Percentiles rank a stretch among this genome's conserved stretches.
These are phyloP conservation scores for Poeciliopsis turneri DNA, from an alignment of 2,797 vertebrate species.

Conservation along the genomic window DNA sequence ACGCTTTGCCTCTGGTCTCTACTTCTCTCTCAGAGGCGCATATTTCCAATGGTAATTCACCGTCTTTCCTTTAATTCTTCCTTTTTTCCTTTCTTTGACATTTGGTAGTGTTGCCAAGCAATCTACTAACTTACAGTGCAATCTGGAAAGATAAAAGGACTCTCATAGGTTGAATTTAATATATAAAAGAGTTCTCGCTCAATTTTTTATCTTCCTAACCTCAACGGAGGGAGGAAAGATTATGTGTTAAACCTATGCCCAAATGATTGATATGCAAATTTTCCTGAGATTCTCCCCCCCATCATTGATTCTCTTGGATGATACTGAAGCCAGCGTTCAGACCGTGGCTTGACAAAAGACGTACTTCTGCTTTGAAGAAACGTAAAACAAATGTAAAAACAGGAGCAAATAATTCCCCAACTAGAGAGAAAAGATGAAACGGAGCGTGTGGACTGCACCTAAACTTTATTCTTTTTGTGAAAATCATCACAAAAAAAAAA, in stretches of 20 bases:
- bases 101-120: slow-evolving; percentile 56
- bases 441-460: too few species aligned
- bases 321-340: background rate
- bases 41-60: slow-evolving; percentile 71
- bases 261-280: background rate
- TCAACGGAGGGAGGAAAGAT: background rate
- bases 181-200: slow-evolving; percentile 1
- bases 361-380: background rate
- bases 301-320: background rate
- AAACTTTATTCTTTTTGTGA: background rate
- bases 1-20: slow-evolving; percentile 67
- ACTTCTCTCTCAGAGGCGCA: slow-evolving; percentile 64
- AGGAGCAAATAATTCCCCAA: background rate
- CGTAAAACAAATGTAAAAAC: background rate
- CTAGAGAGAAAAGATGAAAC: background rate
- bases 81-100: slow-evolving; percentile 13
- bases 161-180: slow-evolving; percentile 5
- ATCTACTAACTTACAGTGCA: slow-evolving; percentile 67
- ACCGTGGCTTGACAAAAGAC: background rate
- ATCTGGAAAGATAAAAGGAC: slow-evolving; percentile 45
- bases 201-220: background rate
- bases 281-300: background rate
- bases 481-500: background rate
- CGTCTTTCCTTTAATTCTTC: slow-evolving; percentile 57
- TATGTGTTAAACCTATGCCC: background rate